Percentiles rank a stretch among this genome's conserved stretches.
Evolutionary conservation across 1,140 invertebrate species (phyloP).

Genomic region (Drosophila sproati): DNA sequence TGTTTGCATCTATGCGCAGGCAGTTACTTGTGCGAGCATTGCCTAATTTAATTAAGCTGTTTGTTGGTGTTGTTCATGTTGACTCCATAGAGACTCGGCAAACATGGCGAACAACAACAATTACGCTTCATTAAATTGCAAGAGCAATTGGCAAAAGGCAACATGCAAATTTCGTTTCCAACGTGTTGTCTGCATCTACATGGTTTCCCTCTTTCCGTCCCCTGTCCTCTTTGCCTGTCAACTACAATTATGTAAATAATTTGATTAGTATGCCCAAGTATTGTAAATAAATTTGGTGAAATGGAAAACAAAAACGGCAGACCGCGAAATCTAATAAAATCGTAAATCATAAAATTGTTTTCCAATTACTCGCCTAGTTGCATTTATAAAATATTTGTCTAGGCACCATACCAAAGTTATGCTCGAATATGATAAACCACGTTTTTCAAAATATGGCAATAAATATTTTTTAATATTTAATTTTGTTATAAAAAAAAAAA

Average conservation of each 20-base stretch:
- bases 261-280: constrained; percentile 62
- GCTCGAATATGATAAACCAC: constrained; percentile 1
- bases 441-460: neutral
- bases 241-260: constrained; percentile 77
- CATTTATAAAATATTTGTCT: constrained; percentile 72
- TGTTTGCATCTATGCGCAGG: neutral
- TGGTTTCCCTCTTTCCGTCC: neutral
- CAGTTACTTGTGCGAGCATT: constrained; percentile 39
- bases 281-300: constrained; percentile 64
- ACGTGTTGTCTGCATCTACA: constrained; percentile 29
- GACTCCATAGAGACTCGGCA: constrained; percentile 36
- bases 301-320: constrained; percentile 44
- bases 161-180: constrained; percentile 50
- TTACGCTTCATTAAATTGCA: constrained; percentile 79
- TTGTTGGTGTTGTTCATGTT: constrained; percentile 6
- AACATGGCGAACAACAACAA: constrained; percentile 59
- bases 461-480: too few species aligned
- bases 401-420: neutral
- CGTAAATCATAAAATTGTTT: constrained; percentile 74
- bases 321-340: constrained; percentile 78
- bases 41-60: constrained; percentile 59
- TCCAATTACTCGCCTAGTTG: constrained; percentile 45
- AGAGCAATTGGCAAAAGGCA: constrained; percentile 69
- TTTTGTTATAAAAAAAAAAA: too few species aligned
- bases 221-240: neutral